Conservation (phyloP, 2,113 vertebrate genomes). For the Poecilia latipinna region DNA sequence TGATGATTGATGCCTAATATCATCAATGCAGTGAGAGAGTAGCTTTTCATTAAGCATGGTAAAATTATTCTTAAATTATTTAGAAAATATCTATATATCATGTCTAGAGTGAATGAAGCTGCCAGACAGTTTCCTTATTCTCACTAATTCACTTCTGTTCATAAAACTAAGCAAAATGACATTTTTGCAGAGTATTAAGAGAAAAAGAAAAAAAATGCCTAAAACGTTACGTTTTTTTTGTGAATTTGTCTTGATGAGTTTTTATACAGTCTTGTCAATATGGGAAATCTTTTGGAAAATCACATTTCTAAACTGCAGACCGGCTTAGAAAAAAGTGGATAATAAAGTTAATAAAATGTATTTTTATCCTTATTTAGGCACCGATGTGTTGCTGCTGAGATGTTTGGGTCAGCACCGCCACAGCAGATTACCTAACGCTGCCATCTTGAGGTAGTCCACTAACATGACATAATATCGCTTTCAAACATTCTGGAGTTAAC, state of each 20-base stretch:
- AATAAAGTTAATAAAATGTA: background rate
- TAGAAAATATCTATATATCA: background rate
- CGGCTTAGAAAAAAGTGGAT: background rate
- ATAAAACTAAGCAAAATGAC: background rate
- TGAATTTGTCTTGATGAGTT: background rate
- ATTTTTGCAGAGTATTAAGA: background rate
- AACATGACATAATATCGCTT: background rate
- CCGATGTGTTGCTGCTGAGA: background rate
- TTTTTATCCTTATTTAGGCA: too few relatives aligned
- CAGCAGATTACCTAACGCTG: background rate
- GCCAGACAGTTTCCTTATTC: background rate
- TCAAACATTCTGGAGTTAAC: background rate
- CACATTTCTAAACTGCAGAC: background rate
- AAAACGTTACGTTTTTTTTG: background rate
- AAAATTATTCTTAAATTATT: background rate
- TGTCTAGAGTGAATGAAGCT: background rate
- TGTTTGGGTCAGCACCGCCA: background rate
- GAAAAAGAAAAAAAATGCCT: background rate
- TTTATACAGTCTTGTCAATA: background rate
- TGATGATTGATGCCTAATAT: background rate
- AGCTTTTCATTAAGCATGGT: background rate
- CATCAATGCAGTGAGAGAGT: background rate
- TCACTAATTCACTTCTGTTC: background rate
- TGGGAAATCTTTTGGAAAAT: background rate
- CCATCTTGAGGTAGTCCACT: slow-evolving; percentile 6